phyloP scores from a whole-genome alignment of 2,797 vertebrate genomes.

The Mustela erminea region DNA sequence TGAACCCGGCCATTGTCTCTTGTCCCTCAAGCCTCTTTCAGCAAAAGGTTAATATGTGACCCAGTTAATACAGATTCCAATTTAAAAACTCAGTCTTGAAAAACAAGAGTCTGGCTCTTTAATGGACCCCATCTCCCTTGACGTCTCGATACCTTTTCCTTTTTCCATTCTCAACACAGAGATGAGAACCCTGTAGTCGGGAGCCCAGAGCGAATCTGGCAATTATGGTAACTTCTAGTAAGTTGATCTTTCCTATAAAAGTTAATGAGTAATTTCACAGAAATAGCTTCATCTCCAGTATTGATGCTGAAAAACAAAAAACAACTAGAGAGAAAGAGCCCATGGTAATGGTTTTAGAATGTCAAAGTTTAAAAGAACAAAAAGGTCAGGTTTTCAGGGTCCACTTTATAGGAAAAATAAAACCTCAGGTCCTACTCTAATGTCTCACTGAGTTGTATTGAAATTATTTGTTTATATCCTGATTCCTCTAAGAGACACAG shows the following conservation, averaged over 20 bases:
- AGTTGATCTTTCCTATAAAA: conserved; percentile 56
- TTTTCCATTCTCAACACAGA: background rate
- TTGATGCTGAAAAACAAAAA: background rate
- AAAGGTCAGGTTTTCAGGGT: background rate
- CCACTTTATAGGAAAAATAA: background rate
- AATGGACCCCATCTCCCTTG: conserved; percentile 41
- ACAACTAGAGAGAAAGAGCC: background rate
- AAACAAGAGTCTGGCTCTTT: conserved; percentile 66
- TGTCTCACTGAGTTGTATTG: background rate
- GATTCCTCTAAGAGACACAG: background rate
- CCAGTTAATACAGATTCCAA: conserved; percentile 63
- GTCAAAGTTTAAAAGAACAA: conserved; percentile 44
- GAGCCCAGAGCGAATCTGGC: conserved; percentile 50
- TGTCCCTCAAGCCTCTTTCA: conserved; percentile 1
- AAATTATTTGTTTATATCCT: background rate
- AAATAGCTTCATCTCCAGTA: conserved; percentile 51
- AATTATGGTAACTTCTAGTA: conserved; percentile 69
- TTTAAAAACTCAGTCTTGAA: conserved; percentile 65
- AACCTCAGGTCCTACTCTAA: background rate
- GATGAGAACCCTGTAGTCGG: conserved; percentile 62
- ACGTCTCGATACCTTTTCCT: conserved; percentile 7
- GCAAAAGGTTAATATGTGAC: conserved; percentile 63
- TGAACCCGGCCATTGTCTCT: background rate
- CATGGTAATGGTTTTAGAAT: background rate
- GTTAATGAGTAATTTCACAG: conserved; percentile 73